Conservation (phyloP, 2,113 vertebrate genomes). For the Mustelus asterias region DNA sequence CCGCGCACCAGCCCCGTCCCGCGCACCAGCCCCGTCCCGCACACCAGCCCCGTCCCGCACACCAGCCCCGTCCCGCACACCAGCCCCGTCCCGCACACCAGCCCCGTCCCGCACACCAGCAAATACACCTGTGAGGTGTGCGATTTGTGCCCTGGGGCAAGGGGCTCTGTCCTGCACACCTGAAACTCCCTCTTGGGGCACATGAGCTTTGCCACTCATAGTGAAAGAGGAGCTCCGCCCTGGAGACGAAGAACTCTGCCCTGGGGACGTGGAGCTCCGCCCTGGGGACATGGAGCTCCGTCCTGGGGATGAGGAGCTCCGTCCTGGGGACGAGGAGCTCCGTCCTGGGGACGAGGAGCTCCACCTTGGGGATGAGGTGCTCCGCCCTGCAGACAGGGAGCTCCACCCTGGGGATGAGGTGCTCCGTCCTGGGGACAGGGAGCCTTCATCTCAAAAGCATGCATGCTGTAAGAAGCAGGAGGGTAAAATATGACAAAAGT, state of each 20-base stretch:
- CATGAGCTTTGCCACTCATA: too few relatives aligned
- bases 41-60: background rate
- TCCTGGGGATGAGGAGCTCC: background rate
- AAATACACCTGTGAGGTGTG: background rate
- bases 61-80: too few relatives aligned
- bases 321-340: background rate
- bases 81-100: background rate
- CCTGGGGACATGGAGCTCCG: background rate
- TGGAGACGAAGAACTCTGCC: fast-evolving
- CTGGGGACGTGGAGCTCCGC: fast-evolving
- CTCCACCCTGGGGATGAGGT: background rate
- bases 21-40: background rate
- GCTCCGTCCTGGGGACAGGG: background rate
- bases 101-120: background rate
- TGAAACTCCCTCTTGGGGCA: too few relatives aligned
- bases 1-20: too few relatives aligned
- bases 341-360: background rate
- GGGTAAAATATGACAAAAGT: background rate
- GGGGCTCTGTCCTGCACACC: background rate
- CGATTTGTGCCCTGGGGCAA: background rate
- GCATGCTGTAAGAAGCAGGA: background rate
- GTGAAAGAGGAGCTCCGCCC: background rate
- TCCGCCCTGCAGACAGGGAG: background rate
- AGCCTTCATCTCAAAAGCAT: background rate
- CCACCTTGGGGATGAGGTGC: background rate